Percentiles rank a stretch among this genome's conserved stretches.
Conservation (phyloP, 2,797 vertebrate species). For the Sebastolobus altivelis region DNA sequence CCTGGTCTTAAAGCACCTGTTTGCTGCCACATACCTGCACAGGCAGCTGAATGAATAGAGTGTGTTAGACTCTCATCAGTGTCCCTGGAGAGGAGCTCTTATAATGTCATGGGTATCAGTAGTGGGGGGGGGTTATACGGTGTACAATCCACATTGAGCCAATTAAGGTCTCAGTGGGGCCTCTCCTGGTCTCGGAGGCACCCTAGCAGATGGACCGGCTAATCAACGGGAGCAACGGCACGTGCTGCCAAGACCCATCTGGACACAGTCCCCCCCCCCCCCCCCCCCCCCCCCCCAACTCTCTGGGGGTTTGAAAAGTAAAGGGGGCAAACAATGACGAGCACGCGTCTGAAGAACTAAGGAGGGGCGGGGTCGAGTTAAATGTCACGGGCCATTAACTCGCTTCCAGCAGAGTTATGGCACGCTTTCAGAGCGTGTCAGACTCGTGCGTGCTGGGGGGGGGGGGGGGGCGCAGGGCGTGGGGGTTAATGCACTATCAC, state of each 20-base stretch:
- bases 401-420: constrained; percentile 63
- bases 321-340: constrained; percentile 69
- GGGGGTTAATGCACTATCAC: constrained; percentile 69
- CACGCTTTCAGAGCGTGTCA: constrained; percentile 68
- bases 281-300: constrained; percentile 29
- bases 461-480: constrained; percentile 37
- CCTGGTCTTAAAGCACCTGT: constrained; percentile 9
- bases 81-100: constrained; percentile 66
- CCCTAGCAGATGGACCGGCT: constrained; percentile 80
- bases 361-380: constrained; percentile 59
- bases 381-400: constrained; percentile 78
- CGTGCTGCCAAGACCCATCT: constrained; percentile 78
- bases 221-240: constrained; percentile 72
- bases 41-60: constrained; percentile 39
- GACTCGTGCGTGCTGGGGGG: constrained; percentile 46
- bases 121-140: constrained; percentile 55
- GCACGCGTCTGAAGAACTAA: constrained; percentile 71
- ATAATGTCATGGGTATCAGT: constrained; percentile 68
- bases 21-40: constrained; percentile 58
- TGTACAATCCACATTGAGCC: constrained; percentile 83
- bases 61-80: constrained; percentile 42
- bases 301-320: constrained; percentile 61
- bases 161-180: constrained; percentile 81
- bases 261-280: constrained; percentile 45
- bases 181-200: constrained; percentile 68